These are phyloP conservation scores for Dicentrarchus labrax DNA, from an alignment of 2,113 vertebrate genomes.

Conservation along the genomic window DNA sequence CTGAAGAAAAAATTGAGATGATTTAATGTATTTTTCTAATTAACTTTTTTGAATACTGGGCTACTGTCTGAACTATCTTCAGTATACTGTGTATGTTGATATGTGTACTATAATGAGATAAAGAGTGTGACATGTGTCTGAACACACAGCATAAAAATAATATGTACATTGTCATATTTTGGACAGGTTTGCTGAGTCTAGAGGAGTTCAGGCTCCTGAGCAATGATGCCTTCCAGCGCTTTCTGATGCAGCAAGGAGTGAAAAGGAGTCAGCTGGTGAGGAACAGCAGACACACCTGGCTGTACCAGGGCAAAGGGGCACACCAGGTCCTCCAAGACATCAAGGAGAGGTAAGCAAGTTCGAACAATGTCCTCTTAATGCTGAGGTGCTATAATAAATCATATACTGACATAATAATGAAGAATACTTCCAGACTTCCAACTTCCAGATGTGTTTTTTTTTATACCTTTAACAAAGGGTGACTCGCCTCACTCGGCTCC, in stretches of 20 bases:
- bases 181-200: conserved; percentile 91
- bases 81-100: background rate
- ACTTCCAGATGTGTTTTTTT: no score
- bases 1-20: background rate
- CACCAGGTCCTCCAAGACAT: conserved; percentile 94
- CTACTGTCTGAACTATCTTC: background rate
- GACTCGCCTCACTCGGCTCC: conserved; percentile 92
- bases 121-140: background rate
- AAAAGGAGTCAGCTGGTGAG: conserved; percentile 94
- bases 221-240: conserved; percentile 93
- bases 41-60: background rate
- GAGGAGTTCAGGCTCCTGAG: conserved; percentile 94
- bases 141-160: background rate
- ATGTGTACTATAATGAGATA: background rate
- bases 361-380: background rate
- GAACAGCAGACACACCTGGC: conserved; percentile 98
- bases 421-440: background rate
- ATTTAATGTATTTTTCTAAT: no score
- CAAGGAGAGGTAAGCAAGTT: conserved; percentile 88
- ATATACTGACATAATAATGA: background rate
- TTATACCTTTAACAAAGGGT: conserved; percentile 83
- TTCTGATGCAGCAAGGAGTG: conserved; percentile 90
- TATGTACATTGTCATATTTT: conserved; percentile 34
- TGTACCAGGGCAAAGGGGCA: conserved; percentile 96
- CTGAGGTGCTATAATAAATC: background rate